Percentiles rank a stretch among this genome's conserved stretches.
Conservation (phyloP, 2,113 vertebrate species). For the Entomyzon cyanotis region DNA sequence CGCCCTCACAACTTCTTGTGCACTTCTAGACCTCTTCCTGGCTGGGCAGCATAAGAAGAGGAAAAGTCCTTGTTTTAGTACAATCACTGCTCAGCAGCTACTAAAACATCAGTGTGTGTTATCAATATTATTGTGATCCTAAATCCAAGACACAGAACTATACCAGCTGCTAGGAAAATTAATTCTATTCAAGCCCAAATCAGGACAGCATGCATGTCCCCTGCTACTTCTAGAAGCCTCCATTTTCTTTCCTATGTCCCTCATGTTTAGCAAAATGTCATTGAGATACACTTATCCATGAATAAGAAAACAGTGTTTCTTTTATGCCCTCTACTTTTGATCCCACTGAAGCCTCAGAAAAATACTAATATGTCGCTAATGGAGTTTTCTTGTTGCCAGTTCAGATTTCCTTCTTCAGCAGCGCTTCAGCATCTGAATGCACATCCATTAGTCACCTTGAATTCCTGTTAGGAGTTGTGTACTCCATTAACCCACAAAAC, state of each 20-base stretch:
- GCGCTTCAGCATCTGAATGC: background rate
- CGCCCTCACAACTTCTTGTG: background rate
- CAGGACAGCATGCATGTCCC: background rate
- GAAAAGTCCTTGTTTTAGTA: background rate
- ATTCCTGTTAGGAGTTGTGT: background rate
- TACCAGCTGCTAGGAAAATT: background rate
- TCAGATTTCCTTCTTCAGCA: constrained; percentile 15
- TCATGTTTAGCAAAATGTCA: background rate
- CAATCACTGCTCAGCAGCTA: background rate
- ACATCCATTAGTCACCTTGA: constrained; percentile 47
- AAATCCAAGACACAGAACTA: background rate
- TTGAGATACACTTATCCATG: background rate
- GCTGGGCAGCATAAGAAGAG: background rate
- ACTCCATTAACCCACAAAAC: constrained; percentile 31
- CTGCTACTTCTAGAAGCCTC: background rate
- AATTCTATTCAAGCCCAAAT: background rate
- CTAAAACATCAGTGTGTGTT: background rate
- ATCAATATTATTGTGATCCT: background rate
- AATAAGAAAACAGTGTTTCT: background rate
- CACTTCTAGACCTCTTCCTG: background rate
- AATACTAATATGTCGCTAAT: constrained; percentile 4
- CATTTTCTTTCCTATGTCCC: background rate
- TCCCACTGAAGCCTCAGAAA: background rate
- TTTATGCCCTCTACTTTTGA: background rate
- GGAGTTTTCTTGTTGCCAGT: constrained; percentile 33